phyloP scores from a whole-genome alignment of 2,888 invertebrate species.

The Rhaphigaster nebulosa region DNA sequence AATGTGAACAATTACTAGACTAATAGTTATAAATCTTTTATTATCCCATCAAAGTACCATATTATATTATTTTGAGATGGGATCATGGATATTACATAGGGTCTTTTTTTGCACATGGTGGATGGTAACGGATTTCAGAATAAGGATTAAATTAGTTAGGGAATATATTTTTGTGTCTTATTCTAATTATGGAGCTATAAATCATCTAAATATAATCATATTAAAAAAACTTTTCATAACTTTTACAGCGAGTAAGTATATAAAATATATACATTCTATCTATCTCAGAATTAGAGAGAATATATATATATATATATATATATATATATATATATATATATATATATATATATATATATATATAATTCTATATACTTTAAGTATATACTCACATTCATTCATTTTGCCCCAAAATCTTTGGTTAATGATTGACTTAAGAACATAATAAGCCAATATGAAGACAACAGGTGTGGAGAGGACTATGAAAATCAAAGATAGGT shows the following conservation, averaged over 20 bases:
- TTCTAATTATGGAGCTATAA: not conserved
- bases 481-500: constrained; percentile 35
- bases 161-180: not conserved
- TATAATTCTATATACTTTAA: not conserved
- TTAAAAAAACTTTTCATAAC: not conserved
- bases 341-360: too few relatives aligned
- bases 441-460: constrained; percentile 31
- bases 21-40: not conserved
- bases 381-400: constrained; percentile 55
- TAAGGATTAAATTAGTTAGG: too few relatives aligned
- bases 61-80: not conserved
- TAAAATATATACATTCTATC: not conserved
- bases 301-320: too few relatives aligned
- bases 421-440: constrained; percentile 29
- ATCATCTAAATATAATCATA: not conserved
- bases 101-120: not conserved
- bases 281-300: too few relatives aligned
- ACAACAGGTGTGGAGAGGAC: constrained; percentile 25
- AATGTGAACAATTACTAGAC: not conserved
- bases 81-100: not conserved
- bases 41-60: not conserved
- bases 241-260: not conserved
- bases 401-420: constrained; percentile 53
- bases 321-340: too few relatives aligned
- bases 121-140: not conserved